These are phyloP conservation scores for Muntiacus reevesi DNA, from an alignment of 2,113 vertebrate genomes.

Conservation along the genomic window DNA sequence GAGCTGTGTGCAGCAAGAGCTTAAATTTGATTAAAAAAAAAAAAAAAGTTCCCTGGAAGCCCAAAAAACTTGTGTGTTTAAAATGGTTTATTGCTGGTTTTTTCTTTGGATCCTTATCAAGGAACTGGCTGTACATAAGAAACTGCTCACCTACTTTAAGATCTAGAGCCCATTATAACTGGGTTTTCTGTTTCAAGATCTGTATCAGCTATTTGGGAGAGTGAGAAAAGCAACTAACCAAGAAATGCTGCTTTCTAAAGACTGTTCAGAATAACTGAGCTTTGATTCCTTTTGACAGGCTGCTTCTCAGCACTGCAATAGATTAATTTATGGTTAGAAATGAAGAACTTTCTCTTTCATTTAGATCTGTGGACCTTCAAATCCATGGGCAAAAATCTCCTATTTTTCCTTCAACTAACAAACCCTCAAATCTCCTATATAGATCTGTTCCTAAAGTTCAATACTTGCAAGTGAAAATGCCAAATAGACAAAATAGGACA, in stretches of 20 bases:
- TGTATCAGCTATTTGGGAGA: background rate
- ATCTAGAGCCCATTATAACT: background rate
- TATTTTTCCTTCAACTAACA: background rate
- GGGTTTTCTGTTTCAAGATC: slow-evolving; percentile 10
- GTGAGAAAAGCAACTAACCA: background rate
- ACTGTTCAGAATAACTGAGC: background rate
- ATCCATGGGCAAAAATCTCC: background rate
- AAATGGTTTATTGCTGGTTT: background rate
- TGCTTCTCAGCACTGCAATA: background rate
- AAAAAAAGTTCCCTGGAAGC: background rate
- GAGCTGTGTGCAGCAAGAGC: background rate
- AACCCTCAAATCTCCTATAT: background rate
- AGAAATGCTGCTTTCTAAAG: background rate
- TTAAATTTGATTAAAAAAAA: background rate
- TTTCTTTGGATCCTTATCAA: background rate
- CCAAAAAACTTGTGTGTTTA: background rate
- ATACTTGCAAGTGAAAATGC: background rate
- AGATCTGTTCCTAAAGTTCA: background rate
- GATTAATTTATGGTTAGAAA: slow-evolving; percentile 16
- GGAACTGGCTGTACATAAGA: background rate
- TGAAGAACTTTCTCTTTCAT: background rate
- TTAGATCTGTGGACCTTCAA: background rate
- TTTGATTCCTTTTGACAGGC: background rate
- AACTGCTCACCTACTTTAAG: background rate
- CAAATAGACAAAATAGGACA: background rate